These are phyloP conservation scores for Buathra laborator DNA, from an alignment of 2,888 invertebrate genomes.

Conservation along the genomic window DNA sequence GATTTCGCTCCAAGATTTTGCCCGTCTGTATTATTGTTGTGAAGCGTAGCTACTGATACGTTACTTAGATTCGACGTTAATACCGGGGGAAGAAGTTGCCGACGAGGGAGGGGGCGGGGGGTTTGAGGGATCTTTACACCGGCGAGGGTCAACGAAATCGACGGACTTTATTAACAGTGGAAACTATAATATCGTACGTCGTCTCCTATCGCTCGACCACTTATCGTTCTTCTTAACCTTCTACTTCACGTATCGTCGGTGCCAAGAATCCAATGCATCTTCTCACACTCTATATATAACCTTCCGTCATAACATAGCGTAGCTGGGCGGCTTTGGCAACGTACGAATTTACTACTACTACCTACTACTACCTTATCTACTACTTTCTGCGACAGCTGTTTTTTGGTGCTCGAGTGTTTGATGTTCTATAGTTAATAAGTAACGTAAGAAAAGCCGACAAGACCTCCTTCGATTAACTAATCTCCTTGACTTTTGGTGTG, in stretches of 20 bases:
- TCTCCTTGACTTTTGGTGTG: constrained; percentile 45
- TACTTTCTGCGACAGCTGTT: constrained; percentile 64
- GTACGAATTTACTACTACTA: constrained; percentile 56
- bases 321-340: constrained; percentile 64
- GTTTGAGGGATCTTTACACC: neutral
- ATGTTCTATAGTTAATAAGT: constrained; percentile 49
- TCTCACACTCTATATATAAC: constrained; percentile 46
- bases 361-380: neutral
- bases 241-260: constrained; percentile 46
- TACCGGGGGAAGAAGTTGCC: neutral
- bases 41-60: constrained; percentile 1
- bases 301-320: constrained; percentile 57
- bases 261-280: constrained; percentile 57
- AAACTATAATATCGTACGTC: constrained; percentile 30
- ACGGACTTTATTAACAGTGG: constrained; percentile 36
- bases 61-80: constrained; percentile 19
- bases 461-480: constrained; percentile 24
- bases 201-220: constrained; percentile 7
- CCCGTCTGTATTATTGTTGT: constrained; percentile 21
- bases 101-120: neutral
- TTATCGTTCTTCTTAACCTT: constrained; percentile 40
- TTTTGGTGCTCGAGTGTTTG: constrained; percentile 68
- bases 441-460: constrained; percentile 36
- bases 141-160: constrained; percentile 31
- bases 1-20: constrained; percentile 32